Evolutionary conservation across 2,797 vertebrate genomes (phyloP).

Genomic region (Chrysocyon brachyurus): DNA sequence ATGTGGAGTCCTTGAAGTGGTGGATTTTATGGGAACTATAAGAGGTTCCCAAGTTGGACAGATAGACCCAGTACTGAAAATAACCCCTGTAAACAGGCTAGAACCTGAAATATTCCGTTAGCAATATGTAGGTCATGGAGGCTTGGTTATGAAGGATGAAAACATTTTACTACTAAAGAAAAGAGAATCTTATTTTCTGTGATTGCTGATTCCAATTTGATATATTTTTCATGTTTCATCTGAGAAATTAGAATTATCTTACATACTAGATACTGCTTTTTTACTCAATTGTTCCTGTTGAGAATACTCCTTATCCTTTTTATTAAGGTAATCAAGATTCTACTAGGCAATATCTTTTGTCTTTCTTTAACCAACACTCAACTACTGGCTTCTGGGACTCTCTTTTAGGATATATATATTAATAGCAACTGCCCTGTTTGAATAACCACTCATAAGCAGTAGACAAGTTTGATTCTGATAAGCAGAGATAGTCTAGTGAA

Average conservation of each 20-base stretch:
- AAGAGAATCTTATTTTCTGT: conserved; percentile 46
- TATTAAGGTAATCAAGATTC: conserved; percentile 25
- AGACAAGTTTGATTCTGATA: not conserved
- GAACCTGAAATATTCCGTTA: conserved; percentile 43
- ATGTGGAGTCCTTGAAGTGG: not conserved
- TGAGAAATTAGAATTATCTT: conserved; percentile 33
- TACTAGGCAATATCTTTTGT: not conserved
- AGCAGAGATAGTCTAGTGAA: not conserved
- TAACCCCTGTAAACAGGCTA: not conserved
- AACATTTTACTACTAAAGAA: conserved; percentile 25
- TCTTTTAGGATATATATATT: not conserved
- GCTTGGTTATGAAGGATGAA: conserved; percentile 57
- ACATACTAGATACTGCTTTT: not conserved
- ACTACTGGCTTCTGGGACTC: not conserved
- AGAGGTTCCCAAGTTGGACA: not conserved
- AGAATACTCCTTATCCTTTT: conserved; percentile 18
- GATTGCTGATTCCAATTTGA: conserved; percentile 43
- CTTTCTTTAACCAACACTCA: not conserved
- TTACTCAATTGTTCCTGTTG: not conserved
- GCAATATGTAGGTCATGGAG: not conserved
- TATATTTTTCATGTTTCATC: conserved; percentile 25
- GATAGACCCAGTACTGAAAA: not conserved
- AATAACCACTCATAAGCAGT: not conserved
- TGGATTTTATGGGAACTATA: not conserved
- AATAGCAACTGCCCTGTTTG: not conserved